These are phyloP conservation scores for Oscarella lobularis DNA, from an alignment of 37 sponge, comb jelly and placozoan species.

Conservation along the genomic window DNA sequence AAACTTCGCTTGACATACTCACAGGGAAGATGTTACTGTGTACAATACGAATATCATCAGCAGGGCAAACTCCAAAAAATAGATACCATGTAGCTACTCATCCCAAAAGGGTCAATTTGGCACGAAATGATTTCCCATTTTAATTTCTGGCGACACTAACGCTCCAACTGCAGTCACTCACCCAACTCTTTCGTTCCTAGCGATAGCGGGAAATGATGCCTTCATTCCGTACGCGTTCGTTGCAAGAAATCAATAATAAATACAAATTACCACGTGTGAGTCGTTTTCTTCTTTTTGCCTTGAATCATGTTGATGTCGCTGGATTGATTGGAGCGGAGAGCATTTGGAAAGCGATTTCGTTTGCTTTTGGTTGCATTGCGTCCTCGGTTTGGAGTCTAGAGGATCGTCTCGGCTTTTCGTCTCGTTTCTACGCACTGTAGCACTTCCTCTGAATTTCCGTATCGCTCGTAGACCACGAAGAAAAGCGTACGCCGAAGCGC, in stretches of 20 bases:
- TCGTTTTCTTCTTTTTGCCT: too few relatives aligned
- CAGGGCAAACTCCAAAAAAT: conserved; percentile 16
- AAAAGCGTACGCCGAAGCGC: too few relatives aligned
- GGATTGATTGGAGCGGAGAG: conserved; percentile 73
- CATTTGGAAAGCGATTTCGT: conserved; percentile 59
- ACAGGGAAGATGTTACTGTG: conserved; percentile 22
- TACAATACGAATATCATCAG: conserved; percentile 25
- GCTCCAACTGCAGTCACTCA: conserved; percentile 63
- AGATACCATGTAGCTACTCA: conserved; percentile 6
- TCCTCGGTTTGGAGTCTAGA: neutral
- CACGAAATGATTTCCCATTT: conserved; percentile 61
- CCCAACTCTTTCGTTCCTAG: conserved; percentile 81
- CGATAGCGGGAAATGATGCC: conserved; percentile 56
- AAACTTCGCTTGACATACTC: conserved; percentile 63
- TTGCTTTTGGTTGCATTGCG: conserved; percentile 8
- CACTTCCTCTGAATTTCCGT: too few relatives aligned
- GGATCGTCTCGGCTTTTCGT: too few relatives aligned
- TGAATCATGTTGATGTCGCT: conserved; percentile 83
- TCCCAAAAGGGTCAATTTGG: conserved; percentile 51
- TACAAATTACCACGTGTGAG: too few relatives aligned
- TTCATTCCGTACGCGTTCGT: conserved; percentile 65
- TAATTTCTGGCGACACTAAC: too few relatives aligned
- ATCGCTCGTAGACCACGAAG: too few relatives aligned
- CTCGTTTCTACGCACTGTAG: too few relatives aligned
- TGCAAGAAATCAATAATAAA: too few relatives aligned